Evolutionary conservation across 2,797 vertebrate genomes (phyloP).

Genomic region (Gastrophryne carolinensis): DNA sequence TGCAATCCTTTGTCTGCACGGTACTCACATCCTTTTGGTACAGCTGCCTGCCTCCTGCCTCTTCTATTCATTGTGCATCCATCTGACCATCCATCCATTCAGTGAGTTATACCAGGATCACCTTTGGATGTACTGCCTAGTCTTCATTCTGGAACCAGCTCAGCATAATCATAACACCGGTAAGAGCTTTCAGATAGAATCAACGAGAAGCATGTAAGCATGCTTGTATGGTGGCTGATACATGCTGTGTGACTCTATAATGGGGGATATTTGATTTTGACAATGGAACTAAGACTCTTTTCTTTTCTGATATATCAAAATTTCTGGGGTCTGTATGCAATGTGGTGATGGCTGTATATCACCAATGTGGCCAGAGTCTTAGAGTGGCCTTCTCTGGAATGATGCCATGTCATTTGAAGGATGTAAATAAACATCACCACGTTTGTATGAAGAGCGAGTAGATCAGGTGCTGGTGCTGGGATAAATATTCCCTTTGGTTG

Average conservation of each 20-base stretch:
- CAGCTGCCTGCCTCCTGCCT: neutral
- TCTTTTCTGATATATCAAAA: too few relatives aligned
- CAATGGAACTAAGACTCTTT: too few relatives aligned
- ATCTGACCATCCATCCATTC: neutral
- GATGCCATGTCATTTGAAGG: too few relatives aligned
- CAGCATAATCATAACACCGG: neutral
- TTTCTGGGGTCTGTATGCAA: too few relatives aligned
- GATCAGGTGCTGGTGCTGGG: neutral
- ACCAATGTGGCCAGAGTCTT: too few relatives aligned
- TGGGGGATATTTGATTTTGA: neutral
- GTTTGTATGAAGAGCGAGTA: neutral
- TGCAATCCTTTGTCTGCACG: constrained; percentile 36
- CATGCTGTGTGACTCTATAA: neutral
- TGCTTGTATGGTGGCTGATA: neutral
- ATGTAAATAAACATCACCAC: neutral
- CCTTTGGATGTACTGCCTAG: constrained; percentile 26
- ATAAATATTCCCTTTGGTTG: neutral
- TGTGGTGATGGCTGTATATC: too few relatives aligned
- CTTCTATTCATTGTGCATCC: too few relatives aligned
- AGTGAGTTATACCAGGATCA: neutral
- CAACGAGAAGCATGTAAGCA: neutral
- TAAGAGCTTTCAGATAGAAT: neutral
- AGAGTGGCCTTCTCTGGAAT: too few relatives aligned
- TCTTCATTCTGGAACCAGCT: constrained; percentile 3
- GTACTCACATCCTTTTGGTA: neutral